Base-by-base conservation (phyloP, 2,888 invertebrate species). In the Eristalis arbustorum region DNA sequence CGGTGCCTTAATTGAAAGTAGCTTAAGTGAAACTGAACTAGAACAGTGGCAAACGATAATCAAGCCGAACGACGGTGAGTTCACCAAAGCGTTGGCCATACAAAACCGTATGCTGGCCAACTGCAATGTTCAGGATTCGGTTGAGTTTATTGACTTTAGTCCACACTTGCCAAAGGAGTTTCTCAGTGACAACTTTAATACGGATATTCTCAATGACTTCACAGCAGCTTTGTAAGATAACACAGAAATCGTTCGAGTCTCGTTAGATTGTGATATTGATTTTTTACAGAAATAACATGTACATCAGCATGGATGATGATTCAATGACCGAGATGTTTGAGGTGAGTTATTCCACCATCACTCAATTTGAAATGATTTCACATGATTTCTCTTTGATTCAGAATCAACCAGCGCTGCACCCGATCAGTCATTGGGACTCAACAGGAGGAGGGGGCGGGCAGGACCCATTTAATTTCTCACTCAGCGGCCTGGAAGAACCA, bases 1-100 rank as follows among this genome's bases (percentile, higher is more conserved):
- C 90, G 94, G 93, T 91, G 93, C 94, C 89, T 92, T 94, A 90
- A 94, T 95, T 89, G 93, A 94, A 90, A 93, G 93, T 89, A 94
- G 92, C 91, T 90, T 95, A 88, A 89, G 80, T 78, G 93, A 94
- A 87, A 92, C 93, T 89, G 92, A 94, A 89, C 93, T 94, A 59
- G 92, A 94, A 85, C 92, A 94, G 72, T 93, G 93, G 92, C 90
- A 92, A 74, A 91, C 93, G 78, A 90, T 93, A 84, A 90, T 90
- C 64, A 90, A 92, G 88, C 88, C 89, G 63, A 90, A 90, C 69
- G 89, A 90, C 40, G 92, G 93, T 68, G 92, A 92, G 71, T 90
- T 92, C 25, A 90, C 90, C 2, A 88, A 90, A 76, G 91, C 91
- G 62, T 90, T 92, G 68, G 89, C 89, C 66, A 89, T 90, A 79